Evolutionary conservation across 2,888 invertebrate genomes (phyloP).

Genomic region (Cremastobaeus sp.): DNA sequence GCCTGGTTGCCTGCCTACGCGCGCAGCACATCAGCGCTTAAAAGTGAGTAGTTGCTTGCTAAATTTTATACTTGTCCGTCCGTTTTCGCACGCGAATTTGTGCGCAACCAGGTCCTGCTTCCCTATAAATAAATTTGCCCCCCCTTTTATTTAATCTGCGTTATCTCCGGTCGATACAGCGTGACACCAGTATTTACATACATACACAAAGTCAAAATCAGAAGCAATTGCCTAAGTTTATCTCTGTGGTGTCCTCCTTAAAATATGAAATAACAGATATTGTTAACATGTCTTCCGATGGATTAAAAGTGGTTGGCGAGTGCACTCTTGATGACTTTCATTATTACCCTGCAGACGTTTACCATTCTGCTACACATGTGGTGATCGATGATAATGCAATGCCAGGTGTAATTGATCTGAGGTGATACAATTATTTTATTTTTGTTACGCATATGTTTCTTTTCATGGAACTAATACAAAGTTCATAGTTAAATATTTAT

Average conservation of each 20-base stretch:
- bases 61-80: too few relatives aligned
- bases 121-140: too few relatives aligned
- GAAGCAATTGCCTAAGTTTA: slow-evolving; percentile 4
- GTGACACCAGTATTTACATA: slow-evolving; percentile 8
- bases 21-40: too few relatives aligned
- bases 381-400: slow-evolving; percentile 9
- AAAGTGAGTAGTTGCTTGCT: too few relatives aligned
- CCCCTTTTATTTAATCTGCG: too few relatives aligned
- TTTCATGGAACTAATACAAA: too few relatives aligned
- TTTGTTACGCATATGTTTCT: too few relatives aligned
- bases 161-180: too few relatives aligned
- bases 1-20: too few relatives aligned
- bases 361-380: slow-evolving; percentile 5
- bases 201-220: slow-evolving; percentile 12
- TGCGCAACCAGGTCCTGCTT: too few relatives aligned
- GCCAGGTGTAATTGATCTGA: slow-evolving; percentile 3
- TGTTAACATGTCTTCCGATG: slow-evolving; percentile 4
- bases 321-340: slow-evolving; percentile 4
- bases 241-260: slow-evolving; percentile 6
- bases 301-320: neutral
- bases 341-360: slow-evolving; percentile 10
- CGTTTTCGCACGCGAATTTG: too few relatives aligned
- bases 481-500: too few relatives aligned
- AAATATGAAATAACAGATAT: slow-evolving; percentile 5
- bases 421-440: neutral